These are phyloP conservation scores for Nautilus pompilius DNA, from an alignment of 1,140 invertebrate species.

Conservation along the genomic window DNA sequence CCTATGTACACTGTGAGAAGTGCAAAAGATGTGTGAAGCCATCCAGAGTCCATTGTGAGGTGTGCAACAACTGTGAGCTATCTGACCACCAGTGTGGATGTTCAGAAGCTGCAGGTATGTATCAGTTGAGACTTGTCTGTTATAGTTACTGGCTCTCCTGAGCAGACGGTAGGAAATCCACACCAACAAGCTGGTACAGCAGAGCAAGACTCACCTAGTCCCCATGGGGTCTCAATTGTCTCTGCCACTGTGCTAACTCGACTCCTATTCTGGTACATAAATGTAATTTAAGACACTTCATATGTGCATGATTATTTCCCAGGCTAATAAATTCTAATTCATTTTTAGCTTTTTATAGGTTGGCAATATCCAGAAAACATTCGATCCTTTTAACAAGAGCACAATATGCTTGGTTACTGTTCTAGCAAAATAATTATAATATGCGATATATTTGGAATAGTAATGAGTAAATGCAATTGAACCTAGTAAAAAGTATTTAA, in stretches of 20 bases:
- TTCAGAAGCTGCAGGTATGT: slow-evolving; percentile 12
- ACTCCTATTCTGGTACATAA: not conserved
- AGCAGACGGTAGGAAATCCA: not conserved
- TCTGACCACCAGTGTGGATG: slow-evolving; percentile 29
- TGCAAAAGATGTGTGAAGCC: slow-evolving; percentile 82
- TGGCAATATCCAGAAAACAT: too few relatives aligned
- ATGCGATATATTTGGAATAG: too few relatives aligned
- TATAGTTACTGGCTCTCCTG: not conserved
- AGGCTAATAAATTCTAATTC: too few relatives aligned
- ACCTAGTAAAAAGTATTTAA: too few relatives aligned
- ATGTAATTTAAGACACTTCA: not conserved
- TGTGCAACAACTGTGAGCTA: slow-evolving; percentile 67
- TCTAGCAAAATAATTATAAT: too few relatives aligned
- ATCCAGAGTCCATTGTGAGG: slow-evolving; percentile 74
- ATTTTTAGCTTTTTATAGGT: too few relatives aligned
- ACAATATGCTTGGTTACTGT: too few relatives aligned
- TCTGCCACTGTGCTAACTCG: not conserved
- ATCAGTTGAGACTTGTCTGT: not conserved
- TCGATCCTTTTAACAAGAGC: too few relatives aligned
- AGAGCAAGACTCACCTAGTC: not conserved
- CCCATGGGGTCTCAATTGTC: not conserved
- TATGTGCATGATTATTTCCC: too few relatives aligned
- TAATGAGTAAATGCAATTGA: too few relatives aligned
- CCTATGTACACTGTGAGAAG: slow-evolving; percentile 71
- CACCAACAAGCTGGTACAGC: not conserved